phyloP scores from a whole-genome alignment of 2,888 invertebrate genomes.

The Nebria brevicollis region DNA sequence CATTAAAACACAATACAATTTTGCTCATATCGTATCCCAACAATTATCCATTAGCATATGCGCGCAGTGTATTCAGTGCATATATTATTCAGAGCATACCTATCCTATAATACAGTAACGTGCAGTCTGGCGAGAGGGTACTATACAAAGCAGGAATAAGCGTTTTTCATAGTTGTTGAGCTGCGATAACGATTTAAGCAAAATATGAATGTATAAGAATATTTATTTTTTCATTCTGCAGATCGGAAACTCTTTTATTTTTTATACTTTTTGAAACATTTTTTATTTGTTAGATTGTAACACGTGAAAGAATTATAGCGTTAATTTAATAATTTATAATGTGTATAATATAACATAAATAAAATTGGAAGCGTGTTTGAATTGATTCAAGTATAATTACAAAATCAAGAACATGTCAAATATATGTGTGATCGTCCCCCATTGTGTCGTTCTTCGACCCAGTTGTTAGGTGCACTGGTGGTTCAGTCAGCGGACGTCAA shows the following conservation, averaged over 20 bases:
- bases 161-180: no score
- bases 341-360: neutral
- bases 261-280: no score
- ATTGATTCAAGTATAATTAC: neutral
- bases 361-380: neutral
- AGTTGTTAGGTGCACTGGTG: neutral
- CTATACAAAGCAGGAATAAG: no score
- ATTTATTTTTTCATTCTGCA: no score
- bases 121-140: no score
- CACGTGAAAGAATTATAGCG: no score
- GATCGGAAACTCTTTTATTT: no score
- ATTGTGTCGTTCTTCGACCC: neutral
- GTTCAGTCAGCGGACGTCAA: neutral
- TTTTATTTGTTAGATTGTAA: no score
- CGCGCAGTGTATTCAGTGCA: neutral
- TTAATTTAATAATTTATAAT: neutral
- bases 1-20: neutral
- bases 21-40: neutral
- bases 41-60: neutral
- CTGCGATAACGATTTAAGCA: no score
- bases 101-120: neutral
- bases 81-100: neutral
- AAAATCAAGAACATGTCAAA: neutral
- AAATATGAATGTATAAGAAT: no score
- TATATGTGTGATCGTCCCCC: no score